phyloP scores from a whole-genome alignment of 2,888 invertebrate genomes.

The Nemoura dubitans region DNA sequence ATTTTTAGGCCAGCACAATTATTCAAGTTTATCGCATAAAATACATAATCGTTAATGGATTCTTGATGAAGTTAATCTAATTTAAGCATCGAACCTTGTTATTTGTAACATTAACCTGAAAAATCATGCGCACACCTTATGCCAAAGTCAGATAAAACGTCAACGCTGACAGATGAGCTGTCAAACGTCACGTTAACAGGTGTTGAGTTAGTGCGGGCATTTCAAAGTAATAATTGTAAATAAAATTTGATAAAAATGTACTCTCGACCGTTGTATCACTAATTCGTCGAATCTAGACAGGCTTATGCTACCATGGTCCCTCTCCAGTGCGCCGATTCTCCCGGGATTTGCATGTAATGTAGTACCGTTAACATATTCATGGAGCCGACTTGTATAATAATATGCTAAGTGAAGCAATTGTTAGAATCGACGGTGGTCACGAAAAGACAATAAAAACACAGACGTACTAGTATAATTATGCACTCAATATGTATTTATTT shows the following conservation, averaged over 20 bases:
- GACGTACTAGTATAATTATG: too few relatives aligned
- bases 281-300: neutral
- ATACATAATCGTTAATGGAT: neutral
- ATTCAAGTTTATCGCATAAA: too few relatives aligned
- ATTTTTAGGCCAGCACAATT: too few relatives aligned
- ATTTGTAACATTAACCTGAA: neutral
- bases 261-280: neutral
- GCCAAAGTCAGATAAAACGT: neutral
- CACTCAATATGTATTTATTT: too few relatives aligned
- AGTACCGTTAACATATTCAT: constrained; percentile 36
- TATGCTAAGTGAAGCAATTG: constrained; percentile 16
- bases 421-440: neutral
- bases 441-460: constrained; percentile 12
- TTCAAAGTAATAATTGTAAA: neutral
- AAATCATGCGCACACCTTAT: neutral
- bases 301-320: neutral
- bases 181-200: neutral
- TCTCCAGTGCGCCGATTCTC: neutral
- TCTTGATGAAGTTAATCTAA: neutral
- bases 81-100: neutral
- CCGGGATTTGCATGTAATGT: neutral
- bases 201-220: neutral
- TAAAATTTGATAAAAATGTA: neutral
- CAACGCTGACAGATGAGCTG: neutral
- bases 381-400: neutral